A percentile compares a stretch with the other conserved stretches of the same genome.
phyloP scores from a whole-genome alignment of 35 echinoderm and acorn worm species.

The Diadema setosum region DNA sequence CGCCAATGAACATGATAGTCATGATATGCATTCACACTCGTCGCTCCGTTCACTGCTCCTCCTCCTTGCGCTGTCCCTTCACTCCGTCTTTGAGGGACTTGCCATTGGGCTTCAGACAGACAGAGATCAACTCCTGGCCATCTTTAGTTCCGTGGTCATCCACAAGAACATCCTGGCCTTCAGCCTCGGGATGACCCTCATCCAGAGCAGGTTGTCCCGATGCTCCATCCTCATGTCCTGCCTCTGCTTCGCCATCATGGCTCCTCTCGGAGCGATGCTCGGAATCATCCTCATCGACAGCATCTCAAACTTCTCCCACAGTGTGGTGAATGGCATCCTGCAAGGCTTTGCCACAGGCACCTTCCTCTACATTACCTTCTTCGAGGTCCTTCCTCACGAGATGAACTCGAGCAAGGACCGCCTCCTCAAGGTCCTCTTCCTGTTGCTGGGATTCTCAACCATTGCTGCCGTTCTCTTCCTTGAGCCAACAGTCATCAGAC shows the following conservation, averaged over 20 bases:
- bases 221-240: constrained; percentile 49
- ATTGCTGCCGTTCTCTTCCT: constrained; percentile 35
- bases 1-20: constrained; percentile 15
- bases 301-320: constrained; percentile 48
- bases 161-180: constrained; percentile 92
- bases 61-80: constrained; percentile 68
- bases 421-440: constrained; percentile 76
- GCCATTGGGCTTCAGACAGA: constrained; percentile 68
- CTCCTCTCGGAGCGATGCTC: constrained; percentile 63
- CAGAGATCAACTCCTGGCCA: constrained; percentile 14
- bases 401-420: constrained; percentile 60
- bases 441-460: constrained; percentile 66
- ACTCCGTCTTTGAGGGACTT: constrained; percentile 89
- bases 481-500: constrained; percentile 18
- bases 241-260: constrained; percentile 80
- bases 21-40: constrained; percentile 63
- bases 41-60: constrained; percentile 63
- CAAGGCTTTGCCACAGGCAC: constrained; percentile 89
- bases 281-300: constrained; percentile 51
- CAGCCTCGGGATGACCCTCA: constrained; percentile 78
- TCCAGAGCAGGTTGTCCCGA: constrained; percentile 60
- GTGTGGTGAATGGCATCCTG: constrained; percentile 56
- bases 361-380: constrained; percentile 94
- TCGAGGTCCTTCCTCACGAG: constrained; percentile 94
- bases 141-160: constrained; percentile 78